A percentile compares a stretch with the other conserved stretches of the same genome.
phyloP scores from a whole-genome alignment of 2,113 vertebrate genomes.

The Coreoperca whiteheadi region DNA sequence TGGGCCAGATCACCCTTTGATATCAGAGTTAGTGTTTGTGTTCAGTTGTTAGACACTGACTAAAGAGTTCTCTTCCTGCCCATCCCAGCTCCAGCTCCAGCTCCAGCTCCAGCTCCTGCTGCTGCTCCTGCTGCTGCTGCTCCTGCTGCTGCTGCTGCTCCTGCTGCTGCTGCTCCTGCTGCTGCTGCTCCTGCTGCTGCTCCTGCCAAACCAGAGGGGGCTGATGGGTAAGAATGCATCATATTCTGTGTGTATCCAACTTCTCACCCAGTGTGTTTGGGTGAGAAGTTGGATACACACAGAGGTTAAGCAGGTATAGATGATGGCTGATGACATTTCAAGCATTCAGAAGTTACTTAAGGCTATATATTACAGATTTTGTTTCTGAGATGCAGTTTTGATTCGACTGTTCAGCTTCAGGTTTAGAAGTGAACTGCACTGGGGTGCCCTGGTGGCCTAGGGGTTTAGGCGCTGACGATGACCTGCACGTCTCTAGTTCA shows the following conservation, averaged over 20 bases:
- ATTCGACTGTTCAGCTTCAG: not conserved
- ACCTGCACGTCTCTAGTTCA: too few species aligned
- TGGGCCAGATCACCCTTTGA: not conserved
- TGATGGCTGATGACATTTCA: not conserved
- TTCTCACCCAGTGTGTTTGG: not conserved
- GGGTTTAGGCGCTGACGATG: too few species aligned
- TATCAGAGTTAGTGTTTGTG: not conserved
- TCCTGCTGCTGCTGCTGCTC: not conserved
- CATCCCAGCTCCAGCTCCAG: not conserved
- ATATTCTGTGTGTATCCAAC: too few species aligned
- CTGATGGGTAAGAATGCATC: slow-evolving; percentile 62
- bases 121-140: not conserved
- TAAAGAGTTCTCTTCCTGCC: not conserved
- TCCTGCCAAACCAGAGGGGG: slow-evolving; percentile 55
- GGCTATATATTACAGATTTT: not conserved
- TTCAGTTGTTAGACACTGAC: not conserved
- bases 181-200: not conserved
- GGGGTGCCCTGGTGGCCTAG: not conserved
- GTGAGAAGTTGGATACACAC: too few species aligned
- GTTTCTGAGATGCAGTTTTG: not conserved
- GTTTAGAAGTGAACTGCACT: not conserved
- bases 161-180: not conserved
- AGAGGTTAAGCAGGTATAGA: not conserved
- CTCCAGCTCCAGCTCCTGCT: not conserved
- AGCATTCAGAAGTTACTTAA: not conserved